A percentile compares a stretch with the other conserved stretches of the same genome.
phyloP scores from a whole-genome alignment of 1,140 invertebrate genomes.

The Scaptomyza montana region DNA sequence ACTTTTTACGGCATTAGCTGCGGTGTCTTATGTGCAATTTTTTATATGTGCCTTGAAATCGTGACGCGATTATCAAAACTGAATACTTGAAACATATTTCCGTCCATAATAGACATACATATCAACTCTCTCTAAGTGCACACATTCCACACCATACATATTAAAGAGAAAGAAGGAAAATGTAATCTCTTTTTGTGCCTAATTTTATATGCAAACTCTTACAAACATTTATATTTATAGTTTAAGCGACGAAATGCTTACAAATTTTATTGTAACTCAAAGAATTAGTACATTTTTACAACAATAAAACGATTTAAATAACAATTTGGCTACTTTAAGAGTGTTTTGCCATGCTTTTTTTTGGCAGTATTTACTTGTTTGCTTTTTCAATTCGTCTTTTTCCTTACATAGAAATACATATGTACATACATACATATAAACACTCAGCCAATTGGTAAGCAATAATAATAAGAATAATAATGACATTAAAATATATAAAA shows the following conservation, averaged over 20 bases:
- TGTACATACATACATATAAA: too few species aligned
- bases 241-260: slow-evolving; percentile 43
- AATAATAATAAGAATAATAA: too few species aligned
- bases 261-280: slow-evolving; percentile 67
- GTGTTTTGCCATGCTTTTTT: too few species aligned
- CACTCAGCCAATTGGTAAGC: too few species aligned
- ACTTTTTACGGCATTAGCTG: slow-evolving; percentile 50
- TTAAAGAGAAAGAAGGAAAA: slow-evolving; percentile 28
- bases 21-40: neutral
- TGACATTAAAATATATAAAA: too few species aligned
- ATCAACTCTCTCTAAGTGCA: neutral
- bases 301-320: slow-evolving; percentile 61
- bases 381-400: too few species aligned
- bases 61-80: slow-evolving; percentile 29
- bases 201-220: slow-evolving; percentile 41
- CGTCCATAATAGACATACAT: slow-evolving; percentile 37
- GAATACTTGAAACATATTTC: slow-evolving; percentile 50
- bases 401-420: too few species aligned
- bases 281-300: slow-evolving; percentile 51
- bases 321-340: neutral
- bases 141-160: slow-evolving; percentile 23
- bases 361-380: too few species aligned
- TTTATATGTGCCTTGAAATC: slow-evolving; percentile 61
- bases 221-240: slow-evolving; percentile 39
- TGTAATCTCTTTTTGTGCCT: slow-evolving; percentile 28